Conservation (phyloP, 1,140 invertebrate genomes). For the Micrasema longulum region DNA sequence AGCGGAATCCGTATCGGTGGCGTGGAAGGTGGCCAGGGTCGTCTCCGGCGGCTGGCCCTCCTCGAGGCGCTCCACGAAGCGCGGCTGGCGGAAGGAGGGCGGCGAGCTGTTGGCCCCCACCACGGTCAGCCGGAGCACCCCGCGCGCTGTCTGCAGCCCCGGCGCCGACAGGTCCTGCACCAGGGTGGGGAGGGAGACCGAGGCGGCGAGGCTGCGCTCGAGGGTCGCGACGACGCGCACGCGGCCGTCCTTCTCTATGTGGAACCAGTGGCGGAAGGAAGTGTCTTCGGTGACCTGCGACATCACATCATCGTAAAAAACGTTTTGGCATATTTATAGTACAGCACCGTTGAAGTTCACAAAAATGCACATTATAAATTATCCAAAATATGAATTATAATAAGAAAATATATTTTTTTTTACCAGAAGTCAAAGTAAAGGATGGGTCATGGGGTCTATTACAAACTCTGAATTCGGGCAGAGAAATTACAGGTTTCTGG, state of each 20-base stretch:
- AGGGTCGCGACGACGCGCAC: slow-evolving; percentile 77
- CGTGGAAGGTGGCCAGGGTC: slow-evolving; percentile 82
- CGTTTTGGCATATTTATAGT: too few species aligned
- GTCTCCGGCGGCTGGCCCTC: slow-evolving; percentile 89
- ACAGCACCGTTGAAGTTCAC: too few species aligned
- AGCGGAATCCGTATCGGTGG: slow-evolving; percentile 85
- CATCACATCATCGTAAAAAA: too few species aligned
- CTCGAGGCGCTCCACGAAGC: slow-evolving; percentile 76
- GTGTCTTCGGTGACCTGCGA: slow-evolving; percentile 64
- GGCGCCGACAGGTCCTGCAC: slow-evolving; percentile 86
- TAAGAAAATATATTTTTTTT: too few species aligned
- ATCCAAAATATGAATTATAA: too few species aligned
- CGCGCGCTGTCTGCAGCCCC: slow-evolving; percentile 81
- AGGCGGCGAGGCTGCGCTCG: slow-evolving; percentile 78
- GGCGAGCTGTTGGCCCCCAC: slow-evolving; percentile 82
- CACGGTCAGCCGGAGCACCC: slow-evolving; percentile 86
- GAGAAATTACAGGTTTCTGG: too few species aligned
- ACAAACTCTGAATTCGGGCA: too few species aligned
- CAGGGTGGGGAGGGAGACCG: slow-evolving; percentile 80
- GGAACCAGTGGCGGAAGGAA: slow-evolving; percentile 78
- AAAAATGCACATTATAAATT: too few species aligned
- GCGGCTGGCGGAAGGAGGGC: slow-evolving; percentile 75
- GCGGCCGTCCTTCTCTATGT: slow-evolving; percentile 75
- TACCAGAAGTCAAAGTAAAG: too few species aligned
- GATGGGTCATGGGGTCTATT: too few species aligned